Evolutionary conservation across 2,888 invertebrate genomes (phyloP).

Genomic region (Esperia sulphurella): DNA sequence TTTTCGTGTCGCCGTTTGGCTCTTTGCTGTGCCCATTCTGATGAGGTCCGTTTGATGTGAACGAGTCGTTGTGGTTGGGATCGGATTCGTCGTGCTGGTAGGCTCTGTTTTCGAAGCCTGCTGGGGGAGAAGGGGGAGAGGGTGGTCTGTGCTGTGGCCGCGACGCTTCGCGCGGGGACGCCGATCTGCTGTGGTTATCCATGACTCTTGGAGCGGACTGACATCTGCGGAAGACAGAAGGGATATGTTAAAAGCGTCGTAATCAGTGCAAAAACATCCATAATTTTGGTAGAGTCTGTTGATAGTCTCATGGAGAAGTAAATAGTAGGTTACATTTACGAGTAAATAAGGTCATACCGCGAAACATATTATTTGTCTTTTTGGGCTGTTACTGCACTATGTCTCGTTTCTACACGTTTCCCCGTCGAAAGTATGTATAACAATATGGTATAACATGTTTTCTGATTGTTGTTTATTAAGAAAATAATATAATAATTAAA

Average conservation of each 20-base stretch:
- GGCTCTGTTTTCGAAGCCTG: constrained; percentile 69
- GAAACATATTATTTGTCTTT: too few species aligned
- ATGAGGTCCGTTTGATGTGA: constrained; percentile 59
- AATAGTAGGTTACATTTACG: too few species aligned
- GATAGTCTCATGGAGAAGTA: too few species aligned
- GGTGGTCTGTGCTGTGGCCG: constrained; percentile 71
- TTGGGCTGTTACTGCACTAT: too few species aligned
- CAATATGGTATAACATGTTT: too few species aligned
- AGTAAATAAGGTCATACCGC: too few species aligned
- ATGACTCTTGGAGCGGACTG: constrained; percentile 73
- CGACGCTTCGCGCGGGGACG: constrained; percentile 71
- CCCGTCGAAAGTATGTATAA: too few species aligned
- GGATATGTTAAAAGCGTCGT: background rate
- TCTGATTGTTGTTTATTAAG: too few species aligned
- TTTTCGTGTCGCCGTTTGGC: constrained; percentile 66
- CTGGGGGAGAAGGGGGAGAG: constrained; percentile 56
- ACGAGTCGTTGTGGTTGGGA: constrained; percentile 72
- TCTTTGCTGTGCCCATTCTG: constrained; percentile 64
- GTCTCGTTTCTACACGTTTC: too few species aligned
- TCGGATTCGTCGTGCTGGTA: constrained; percentile 65
- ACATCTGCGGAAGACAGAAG: constrained; percentile 54
- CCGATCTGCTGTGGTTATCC: constrained; percentile 75
- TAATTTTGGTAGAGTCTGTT: too few species aligned
- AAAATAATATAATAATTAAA: too few species aligned
- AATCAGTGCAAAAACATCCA: too few species aligned